phyloP scores from a whole-genome alignment of 2,797 vertebrate species.

The Vipera ursinii region DNA sequence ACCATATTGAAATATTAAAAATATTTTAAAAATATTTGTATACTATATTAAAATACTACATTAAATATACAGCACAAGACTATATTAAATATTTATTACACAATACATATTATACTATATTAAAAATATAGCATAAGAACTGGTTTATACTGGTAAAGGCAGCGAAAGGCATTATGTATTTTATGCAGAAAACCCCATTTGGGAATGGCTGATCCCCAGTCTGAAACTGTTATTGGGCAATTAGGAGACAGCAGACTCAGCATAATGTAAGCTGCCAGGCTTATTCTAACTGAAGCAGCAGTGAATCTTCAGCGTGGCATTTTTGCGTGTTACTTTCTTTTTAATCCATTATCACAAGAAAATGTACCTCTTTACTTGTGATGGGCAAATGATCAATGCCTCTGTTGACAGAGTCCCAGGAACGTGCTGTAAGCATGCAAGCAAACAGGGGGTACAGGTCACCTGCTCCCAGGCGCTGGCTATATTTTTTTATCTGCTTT shows the following conservation, averaged over 20 bases:
- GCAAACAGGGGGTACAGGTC: conserved; percentile 91
- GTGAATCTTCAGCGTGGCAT: conserved; percentile 16
- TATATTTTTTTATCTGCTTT: conserved; percentile 82
- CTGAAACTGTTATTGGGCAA: background rate
- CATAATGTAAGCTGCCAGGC: background rate
- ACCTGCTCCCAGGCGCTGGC: conserved; percentile 85
- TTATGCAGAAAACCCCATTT: background rate
- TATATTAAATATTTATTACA: background rate
- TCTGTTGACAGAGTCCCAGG: conserved; percentile 85
- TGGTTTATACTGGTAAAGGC: background rate
- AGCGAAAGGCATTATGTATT: background rate
- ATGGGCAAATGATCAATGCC: conserved; percentile 85
- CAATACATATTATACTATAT: background rate
- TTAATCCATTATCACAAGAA: background rate
- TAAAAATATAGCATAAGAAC: background rate
- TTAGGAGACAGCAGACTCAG: background rate
- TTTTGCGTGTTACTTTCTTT: background rate
- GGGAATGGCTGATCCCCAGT: background rate
- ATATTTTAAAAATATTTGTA: background rate
- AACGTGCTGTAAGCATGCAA: conserved; percentile 90
- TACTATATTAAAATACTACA: background rate
- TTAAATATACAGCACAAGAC: background rate
- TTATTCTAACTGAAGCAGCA: background rate
- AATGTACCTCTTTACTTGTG: conserved; percentile 78
- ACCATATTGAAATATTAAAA: background rate